Base-by-base conservation (phyloP, 2,113 vertebrate species). In the Oreochromis tanganicae region DNA sequence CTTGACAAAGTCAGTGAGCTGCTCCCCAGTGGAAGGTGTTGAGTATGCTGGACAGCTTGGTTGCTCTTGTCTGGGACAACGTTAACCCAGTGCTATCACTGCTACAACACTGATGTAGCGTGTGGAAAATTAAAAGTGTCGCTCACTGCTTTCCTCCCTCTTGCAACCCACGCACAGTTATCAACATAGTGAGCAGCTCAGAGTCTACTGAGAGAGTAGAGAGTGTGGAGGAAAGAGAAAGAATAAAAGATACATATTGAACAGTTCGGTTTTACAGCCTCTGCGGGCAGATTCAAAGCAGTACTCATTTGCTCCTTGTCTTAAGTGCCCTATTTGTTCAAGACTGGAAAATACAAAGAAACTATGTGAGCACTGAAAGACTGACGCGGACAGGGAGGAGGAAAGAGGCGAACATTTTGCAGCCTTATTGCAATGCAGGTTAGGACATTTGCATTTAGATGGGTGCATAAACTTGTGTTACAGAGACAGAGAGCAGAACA, bases 401-500 rank as follows among this genome's bases (percentile, higher is more conserved):
- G 81, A 82, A 61, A 68, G n/a, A 82, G 50, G 59, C 81, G 43
- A 66, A 86, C 55, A 82, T 86, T 81, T 50, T 55, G 84, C 27
- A 52, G 91, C 43, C 80, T 88, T 91, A 85, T 91, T 93, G 85
- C 87, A 78, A 27, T 89, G 88, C 87, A 90, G 90, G 63, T 90
- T 87, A 87, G 88, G 85, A 94, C 94, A 97, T 97, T 97, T 97
- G 96, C 97, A 97, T 97, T 97, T 97, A 97, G 96, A 97, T 97
- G 92, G 95, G 93, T 96, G 93, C 89, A 92, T 95, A 96, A 96
- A 95, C 92, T 93, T 92, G 85, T 94, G 94, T 95, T 95, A 95
- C 88, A 94, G 93, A 95, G 88, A 90, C 16, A 63, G 80, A 83
- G 80, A 86, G 87, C 82, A 91, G 91, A 95, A 91, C 90, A 87